A percentile compares a stretch with the other conserved stretches of the same genome.
phyloP scores from a whole-genome alignment of 2,888 invertebrate genomes.

The Vesta saturnalis region DNA sequence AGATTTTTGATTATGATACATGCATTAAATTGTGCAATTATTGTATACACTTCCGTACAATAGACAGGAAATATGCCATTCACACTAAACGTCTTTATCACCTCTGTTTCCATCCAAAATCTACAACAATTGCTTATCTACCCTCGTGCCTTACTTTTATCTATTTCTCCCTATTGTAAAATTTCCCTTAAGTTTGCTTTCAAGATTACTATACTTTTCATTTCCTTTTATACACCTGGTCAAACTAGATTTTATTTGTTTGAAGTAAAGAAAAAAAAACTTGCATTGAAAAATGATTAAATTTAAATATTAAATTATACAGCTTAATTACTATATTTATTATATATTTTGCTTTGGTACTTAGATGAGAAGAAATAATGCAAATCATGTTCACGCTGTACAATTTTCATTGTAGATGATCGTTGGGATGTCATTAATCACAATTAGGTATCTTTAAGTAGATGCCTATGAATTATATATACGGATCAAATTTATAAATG shows the following conservation, averaged over 20 bases:
- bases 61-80: conserved; percentile 22
- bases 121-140: conserved; percentile 37
- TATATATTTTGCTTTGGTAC: conserved; percentile 1
- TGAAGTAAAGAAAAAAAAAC: too few relatives aligned
- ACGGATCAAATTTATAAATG: neutral
- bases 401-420: conserved; percentile 4
- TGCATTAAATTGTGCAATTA: neutral
- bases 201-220: conserved; percentile 27
- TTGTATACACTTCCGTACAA: neutral
- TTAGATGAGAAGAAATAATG: conserved; percentile 5
- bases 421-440: conserved; percentile 12
- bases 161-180: conserved; percentile 34
- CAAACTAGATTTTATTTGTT: conserved; percentile 13
- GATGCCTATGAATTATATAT: neutral
- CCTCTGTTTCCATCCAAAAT: conserved; percentile 25
- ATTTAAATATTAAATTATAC: neutral
- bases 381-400: conserved; percentile 7
- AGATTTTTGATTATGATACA: too few relatives aligned
- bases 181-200: conserved; percentile 29
- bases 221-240: conserved; percentile 35
- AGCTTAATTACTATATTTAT: conserved; percentile 5
- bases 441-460: neutral
- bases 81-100: conserved; percentile 19
- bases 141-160: conserved; percentile 30
- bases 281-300: neutral